Evolutionary conservation across 2,888 invertebrate genomes (phyloP).

Genomic region (Magallana nippona): DNA sequence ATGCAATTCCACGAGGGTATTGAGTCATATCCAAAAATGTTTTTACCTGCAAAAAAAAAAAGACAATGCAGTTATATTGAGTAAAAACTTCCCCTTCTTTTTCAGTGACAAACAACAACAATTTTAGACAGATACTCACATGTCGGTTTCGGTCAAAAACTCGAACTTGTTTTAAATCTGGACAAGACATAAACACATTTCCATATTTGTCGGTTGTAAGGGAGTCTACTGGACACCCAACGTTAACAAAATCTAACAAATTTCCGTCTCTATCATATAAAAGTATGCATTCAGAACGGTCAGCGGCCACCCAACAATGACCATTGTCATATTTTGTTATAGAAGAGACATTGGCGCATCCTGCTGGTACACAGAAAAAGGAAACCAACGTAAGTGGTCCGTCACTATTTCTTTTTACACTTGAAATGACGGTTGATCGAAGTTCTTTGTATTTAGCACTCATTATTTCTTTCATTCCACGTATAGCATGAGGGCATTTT

Average conservation of each 20-base stretch:
- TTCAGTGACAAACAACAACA: too few species aligned
- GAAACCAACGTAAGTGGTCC: neutral
- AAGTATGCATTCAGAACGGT: neutral
- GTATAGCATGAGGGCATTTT: neutral
- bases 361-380: neutral
- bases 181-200: slow-evolving; percentile 14
- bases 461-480: neutral
- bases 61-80: too few species aligned
- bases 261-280: slow-evolving; percentile 1
- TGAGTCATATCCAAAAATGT: slow-evolving; percentile 22
- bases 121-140: neutral
- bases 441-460: neutral
- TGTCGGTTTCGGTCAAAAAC: slow-evolving; percentile 7
- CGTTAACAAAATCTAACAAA: neutral
- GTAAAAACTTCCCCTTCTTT: too few species aligned
- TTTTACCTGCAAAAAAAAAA: neutral
- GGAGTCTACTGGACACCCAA: slow-evolving; percentile 14
- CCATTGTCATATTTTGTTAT: neutral
- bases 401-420: neutral
- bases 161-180: slow-evolving; percentile 17
- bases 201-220: neutral
- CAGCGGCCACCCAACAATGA: slow-evolving; percentile 2
- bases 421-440: neutral
- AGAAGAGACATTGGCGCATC: neutral
- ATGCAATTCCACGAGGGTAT: slow-evolving; percentile 14